Percentiles rank a stretch among this genome's conserved stretches.
phyloP scores from a whole-genome alignment of 2,113 vertebrate genomes.

The Circaetus cinerascens region DNA sequence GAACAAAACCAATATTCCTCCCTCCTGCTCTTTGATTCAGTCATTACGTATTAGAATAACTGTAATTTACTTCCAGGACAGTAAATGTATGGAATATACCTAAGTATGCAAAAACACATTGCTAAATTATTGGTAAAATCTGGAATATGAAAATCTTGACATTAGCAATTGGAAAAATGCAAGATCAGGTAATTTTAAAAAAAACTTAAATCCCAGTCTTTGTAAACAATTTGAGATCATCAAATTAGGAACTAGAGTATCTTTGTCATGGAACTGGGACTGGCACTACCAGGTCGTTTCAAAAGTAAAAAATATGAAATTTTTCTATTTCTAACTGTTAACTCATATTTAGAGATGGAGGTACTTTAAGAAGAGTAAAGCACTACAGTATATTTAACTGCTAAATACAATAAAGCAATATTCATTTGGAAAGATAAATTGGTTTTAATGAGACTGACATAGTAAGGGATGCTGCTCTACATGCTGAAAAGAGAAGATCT shows the following conservation, averaged over 20 bases:
- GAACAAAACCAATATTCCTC: neutral
- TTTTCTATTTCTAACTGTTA: neutral
- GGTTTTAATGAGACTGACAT: neutral
- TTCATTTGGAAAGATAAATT: neutral
- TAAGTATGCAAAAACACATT: neutral
- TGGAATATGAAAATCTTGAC: neutral
- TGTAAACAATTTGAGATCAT: neutral
- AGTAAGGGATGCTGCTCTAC: neutral
- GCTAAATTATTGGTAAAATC: neutral
- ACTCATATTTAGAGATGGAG: neutral
- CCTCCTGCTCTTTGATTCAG: neutral
- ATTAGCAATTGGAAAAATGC: neutral
- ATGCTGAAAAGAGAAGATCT: neutral
- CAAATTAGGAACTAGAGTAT: neutral
- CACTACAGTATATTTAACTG: neutral
- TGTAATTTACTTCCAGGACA: neutral
- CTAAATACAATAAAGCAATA: neutral
- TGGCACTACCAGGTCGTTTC: neutral
- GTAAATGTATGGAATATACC: neutral
- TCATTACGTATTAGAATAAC: neutral
- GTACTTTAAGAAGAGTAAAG: neutral
- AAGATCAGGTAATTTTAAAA: neutral
- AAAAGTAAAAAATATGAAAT: neutral
- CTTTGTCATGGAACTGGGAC: neutral
- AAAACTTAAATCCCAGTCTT: neutral